Evolutionary conservation across 92 coral and sea anemone species (phyloP).

Genomic region (Pocillopora grandis): DNA sequence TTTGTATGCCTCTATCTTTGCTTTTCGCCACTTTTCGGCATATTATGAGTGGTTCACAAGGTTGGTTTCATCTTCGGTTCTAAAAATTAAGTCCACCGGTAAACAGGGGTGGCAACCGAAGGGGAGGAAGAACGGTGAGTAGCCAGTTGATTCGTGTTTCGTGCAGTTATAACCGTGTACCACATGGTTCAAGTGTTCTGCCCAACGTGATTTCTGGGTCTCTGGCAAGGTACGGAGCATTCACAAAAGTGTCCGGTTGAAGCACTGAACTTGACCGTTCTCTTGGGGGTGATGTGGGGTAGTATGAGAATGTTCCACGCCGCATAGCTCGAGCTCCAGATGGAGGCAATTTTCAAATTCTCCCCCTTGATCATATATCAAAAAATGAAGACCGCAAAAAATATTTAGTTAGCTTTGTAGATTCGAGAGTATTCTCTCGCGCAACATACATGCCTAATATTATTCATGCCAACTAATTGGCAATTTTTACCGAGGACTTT

Average conservation of each 20-base stretch:
- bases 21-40: slow-evolving; percentile 13
- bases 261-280: not conserved
- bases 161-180: slow-evolving; percentile 29
- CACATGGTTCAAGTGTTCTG: slow-evolving; percentile 30
- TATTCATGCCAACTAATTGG: too few species aligned
- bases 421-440: too few species aligned
- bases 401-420: too few species aligned
- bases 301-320: too few species aligned
- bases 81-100: slow-evolving; percentile 33
- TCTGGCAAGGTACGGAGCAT: slow-evolving; percentile 39
- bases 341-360: too few species aligned
- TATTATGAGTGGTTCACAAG: slow-evolving; percentile 14
- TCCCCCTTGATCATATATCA: too few species aligned
- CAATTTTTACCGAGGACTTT: too few species aligned
- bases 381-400: too few species aligned
- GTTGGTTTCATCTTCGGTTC: not conserved
- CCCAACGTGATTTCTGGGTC: slow-evolving; percentile 33
- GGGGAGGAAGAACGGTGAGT: not conserved
- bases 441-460: too few species aligned
- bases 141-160: not conserved
- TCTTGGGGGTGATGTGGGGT: not conserved
- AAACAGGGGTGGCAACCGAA: slow-evolving; percentile 32
- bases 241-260: not conserved
- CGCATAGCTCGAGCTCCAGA: too few species aligned
- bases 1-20: slow-evolving; percentile 24